Percentiles rank a stretch among this genome's conserved stretches.
Evolutionary conservation across 2,113 vertebrate species (phyloP).

Genomic region (Eulemur rufifrons): DNA sequence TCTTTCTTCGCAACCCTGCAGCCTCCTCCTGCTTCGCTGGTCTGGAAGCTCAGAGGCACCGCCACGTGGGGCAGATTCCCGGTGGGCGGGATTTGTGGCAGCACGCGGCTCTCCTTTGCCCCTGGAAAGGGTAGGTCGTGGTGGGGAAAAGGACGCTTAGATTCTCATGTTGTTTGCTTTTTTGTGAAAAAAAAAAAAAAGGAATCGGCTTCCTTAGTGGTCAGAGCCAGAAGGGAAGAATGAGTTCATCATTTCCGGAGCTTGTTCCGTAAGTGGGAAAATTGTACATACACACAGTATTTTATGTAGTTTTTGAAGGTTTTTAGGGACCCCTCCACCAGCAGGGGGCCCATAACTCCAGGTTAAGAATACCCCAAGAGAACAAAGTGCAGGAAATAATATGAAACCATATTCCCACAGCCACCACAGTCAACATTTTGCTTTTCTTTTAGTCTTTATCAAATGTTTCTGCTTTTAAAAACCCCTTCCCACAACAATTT

Average conservation of each 20-base stretch:
- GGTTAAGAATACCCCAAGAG: background rate
- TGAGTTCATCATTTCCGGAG: background rate
- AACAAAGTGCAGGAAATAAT: background rate
- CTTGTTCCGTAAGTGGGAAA: background rate
- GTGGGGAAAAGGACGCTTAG: background rate
- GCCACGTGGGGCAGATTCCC: fast-evolving
- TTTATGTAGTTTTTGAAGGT: background rate
- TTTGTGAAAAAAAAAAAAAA: background rate
- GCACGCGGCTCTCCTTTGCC: background rate
- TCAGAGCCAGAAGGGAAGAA: background rate
- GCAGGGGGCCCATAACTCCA: conserved; percentile 53
- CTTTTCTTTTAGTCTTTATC: background rate
- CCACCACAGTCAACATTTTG: too few relatives aligned
- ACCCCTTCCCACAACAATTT: background rate
- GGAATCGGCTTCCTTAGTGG: background rate
- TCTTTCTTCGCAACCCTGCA: background rate
- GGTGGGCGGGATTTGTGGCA: background rate
- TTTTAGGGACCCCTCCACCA: background rate
- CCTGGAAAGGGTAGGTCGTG: background rate
- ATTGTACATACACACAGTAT: fast-evolving
- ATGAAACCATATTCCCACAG: fast-evolving
- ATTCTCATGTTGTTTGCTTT: background rate
- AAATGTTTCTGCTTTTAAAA: fast-evolving
- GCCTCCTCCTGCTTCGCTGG: background rate
- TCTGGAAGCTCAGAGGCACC: too few relatives aligned